Base-by-base conservation (phyloP, 2,113 vertebrate genomes). In the Phylloscopus whistleri region DNA sequence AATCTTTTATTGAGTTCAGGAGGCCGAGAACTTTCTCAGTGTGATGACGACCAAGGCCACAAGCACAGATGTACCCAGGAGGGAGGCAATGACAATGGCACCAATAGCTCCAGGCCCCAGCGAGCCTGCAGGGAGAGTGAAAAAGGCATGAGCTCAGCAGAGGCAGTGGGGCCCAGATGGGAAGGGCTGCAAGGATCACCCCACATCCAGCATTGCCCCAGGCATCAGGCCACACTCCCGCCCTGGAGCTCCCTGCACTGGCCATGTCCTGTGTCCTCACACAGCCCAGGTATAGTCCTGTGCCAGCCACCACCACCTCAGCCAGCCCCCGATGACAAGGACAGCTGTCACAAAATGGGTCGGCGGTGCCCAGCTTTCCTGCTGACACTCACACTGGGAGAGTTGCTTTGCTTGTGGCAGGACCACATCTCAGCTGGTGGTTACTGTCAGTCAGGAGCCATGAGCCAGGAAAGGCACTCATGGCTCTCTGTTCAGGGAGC, bases 21-120 rank as follows among this genome's bases (percentile, higher is more conserved):
- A 99, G 86, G 99, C 96, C 0, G 98, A 99, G 96, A 99, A 99
- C 97, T 99, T 99, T 77, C 99, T 97, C 96, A 99, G 98, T 15
- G 98, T 99, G 96, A 99, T 99, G 92, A 99, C 93, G 3, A 99
- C 98, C 95, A 99, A 98, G 67, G 99, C 99, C 77, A 99, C 98
- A 33, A 99, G 98, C 97, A 99, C 99, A 41, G 99, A 99, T 0
- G 99, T 99, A 86, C 99, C 99, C 92, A 99, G 98, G 94, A 99
- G 98, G 87, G 99, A 99, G 3, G 99, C 99, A 8, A 99, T 99
- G 88, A 99, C 99, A 27, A 99, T 99, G 97, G 99, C 99, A n/a
- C 99, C 98, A 15, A 99, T 99, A 89, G 99, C 99, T 49, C 99
- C 99, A 0, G 99, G 99, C 43, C 99, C 99, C 96, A 99, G 97